Percentiles rank a stretch among this genome's conserved stretches.
Conservation (phyloP, 2,113 vertebrate genomes). For the Emydocephalus ijimae region DNA sequence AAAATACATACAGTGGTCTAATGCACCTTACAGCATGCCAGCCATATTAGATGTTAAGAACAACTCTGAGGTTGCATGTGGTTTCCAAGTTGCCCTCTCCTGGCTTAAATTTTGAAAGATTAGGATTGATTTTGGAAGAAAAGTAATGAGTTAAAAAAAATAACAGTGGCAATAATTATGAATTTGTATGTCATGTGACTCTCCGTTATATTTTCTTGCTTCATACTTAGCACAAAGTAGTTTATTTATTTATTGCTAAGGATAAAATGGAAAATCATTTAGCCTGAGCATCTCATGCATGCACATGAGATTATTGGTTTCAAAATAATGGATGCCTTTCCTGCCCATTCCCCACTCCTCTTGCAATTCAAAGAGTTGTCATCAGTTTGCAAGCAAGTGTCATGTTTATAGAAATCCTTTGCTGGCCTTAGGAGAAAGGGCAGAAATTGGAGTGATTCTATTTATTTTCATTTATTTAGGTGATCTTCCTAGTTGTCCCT, state of each 20-base stretch:
- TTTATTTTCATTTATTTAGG: neutral
- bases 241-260: neutral
- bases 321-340: neutral
- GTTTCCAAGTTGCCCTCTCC: neutral
- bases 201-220: neutral
- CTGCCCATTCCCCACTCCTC: neutral
- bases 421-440: neutral
- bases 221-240: neutral
- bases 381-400: neutral
- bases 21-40: neutral
- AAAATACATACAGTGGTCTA: neutral
- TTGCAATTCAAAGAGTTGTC: neutral
- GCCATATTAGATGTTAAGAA: neutral
- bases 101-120: neutral
- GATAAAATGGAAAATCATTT: neutral
- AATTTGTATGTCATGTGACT: neutral
- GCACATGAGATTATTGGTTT: conserved; percentile 2
- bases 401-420: neutral
- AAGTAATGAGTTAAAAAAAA: neutral
- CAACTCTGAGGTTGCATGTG: neutral
- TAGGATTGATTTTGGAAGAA: neutral
- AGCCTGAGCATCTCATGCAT: neutral
- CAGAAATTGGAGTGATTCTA: conserved; percentile 20
- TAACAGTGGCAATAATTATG: neutral
- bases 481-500: neutral